phyloP scores from a whole-genome alignment of 2,797 vertebrate species.

The Cossypha niveicapilla region DNA sequence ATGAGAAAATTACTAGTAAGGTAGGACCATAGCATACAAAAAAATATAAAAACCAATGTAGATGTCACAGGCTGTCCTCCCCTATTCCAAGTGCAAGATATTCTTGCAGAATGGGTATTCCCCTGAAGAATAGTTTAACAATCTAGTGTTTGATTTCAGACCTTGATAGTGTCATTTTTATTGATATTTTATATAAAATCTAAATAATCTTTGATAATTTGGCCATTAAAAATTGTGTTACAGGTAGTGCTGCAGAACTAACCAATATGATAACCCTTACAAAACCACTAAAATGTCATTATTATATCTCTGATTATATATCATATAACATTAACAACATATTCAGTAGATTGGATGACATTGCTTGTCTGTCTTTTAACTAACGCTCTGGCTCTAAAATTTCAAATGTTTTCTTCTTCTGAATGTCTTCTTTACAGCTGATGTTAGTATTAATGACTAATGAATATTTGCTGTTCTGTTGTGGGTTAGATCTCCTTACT shows the following conservation, averaged over 20 bases:
- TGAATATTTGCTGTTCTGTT: slow-evolving; percentile 53
- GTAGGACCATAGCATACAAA: background rate
- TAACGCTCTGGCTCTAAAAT: background rate
- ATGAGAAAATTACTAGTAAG: background rate
- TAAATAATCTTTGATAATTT: background rate
- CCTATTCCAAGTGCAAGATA: background rate
- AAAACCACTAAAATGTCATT: background rate
- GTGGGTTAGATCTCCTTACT: slow-evolving; percentile 88
- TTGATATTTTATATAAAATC: background rate
- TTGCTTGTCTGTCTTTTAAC: slow-evolving; percentile 31
- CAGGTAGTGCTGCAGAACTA: background rate
- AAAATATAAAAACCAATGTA: background rate
- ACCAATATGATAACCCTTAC: background rate
- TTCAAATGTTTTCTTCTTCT: background rate
- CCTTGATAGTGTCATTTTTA: slow-evolving; percentile 44
- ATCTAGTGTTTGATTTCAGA: background rate
- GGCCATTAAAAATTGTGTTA: background rate
- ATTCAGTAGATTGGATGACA: background rate
- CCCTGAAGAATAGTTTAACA: background rate
- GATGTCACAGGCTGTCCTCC: background rate
- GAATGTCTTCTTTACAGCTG: background rate
- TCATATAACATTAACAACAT: background rate
- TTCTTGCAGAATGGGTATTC: background rate
- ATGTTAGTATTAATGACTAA: slow-evolving; percentile 7
- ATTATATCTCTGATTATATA: background rate